Percentiles rank a stretch among this genome's conserved stretches.
These are phyloP conservation scores for Phymanthus crucifer DNA, from an alignment of 92 coral and sea anemone species.

Conservation along the genomic window DNA sequence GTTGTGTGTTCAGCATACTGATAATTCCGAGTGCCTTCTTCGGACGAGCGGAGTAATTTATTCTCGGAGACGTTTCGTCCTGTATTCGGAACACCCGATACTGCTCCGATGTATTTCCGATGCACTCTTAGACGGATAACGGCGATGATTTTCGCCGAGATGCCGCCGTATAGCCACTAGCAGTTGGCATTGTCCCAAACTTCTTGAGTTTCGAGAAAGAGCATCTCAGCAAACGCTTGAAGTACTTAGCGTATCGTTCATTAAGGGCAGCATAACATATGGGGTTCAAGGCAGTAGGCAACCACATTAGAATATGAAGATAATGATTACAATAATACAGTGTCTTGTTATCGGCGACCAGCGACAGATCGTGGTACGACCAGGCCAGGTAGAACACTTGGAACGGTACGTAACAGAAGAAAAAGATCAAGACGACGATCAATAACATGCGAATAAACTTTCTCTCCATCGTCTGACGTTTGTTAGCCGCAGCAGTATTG, in stretches of 20 bases:
- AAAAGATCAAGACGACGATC: conserved; percentile 60
- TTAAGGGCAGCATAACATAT: conserved; percentile 77
- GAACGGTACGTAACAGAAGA: conserved; percentile 72
- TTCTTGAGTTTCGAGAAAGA: conserved; percentile 14
- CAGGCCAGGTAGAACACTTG: conserved; percentile 56
- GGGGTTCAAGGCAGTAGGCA: conserved; percentile 75
- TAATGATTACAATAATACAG: conserved; percentile 19
- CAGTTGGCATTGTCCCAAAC: conserved; percentile 6
- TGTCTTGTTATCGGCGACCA: neutral
- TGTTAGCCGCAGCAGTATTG: conserved; percentile 48
- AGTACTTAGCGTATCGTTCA: conserved; percentile 70
- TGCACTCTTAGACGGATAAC: conserved; percentile 17
- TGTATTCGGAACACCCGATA: neutral
- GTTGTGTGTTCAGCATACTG: neutral
- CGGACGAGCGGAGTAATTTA: neutral
- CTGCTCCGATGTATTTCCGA: neutral
- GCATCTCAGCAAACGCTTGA: conserved; percentile 44
- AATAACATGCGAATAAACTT: conserved; percentile 74
- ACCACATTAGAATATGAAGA: conserved; percentile 66
- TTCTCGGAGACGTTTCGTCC: neutral
- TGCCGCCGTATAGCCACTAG: neutral
- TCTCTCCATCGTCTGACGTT: conserved; percentile 62
- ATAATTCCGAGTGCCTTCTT: neutral
- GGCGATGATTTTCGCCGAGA: conserved; percentile 29
- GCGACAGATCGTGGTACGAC: conserved; percentile 27